phyloP scores from a whole-genome alignment of 1,140 invertebrate species.

The Zaprionus lachaisei region DNA sequence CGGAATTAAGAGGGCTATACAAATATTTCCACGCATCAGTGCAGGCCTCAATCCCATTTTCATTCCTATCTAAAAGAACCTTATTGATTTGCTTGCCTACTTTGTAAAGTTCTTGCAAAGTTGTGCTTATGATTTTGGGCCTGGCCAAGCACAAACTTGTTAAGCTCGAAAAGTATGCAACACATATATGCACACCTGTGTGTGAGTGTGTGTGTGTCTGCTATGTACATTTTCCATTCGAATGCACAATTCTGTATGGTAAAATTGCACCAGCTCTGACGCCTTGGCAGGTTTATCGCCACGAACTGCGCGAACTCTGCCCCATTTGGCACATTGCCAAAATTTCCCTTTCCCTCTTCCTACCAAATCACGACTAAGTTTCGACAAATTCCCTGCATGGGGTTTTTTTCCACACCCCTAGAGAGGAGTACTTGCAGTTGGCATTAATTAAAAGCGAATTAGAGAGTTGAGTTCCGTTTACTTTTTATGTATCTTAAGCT shows the following conservation, averaged over 20 bases:
- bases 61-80: neutral
- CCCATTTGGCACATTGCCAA: slow-evolving; percentile 35
- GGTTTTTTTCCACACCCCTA: neutral
- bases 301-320: slow-evolving; percentile 20
- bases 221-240: slow-evolving; percentile 36
- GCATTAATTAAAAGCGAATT: slow-evolving; percentile 79
- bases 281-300: slow-evolving; percentile 44
- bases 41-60: neutral
- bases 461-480: slow-evolving; percentile 53
- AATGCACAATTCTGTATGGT: slow-evolving; percentile 31
- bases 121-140: neutral
- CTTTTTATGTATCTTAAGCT: neutral
- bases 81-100: slow-evolving; percentile 17
- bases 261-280: slow-evolving; percentile 18
- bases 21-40: neutral
- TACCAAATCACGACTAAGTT: neutral
- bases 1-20: neutral
- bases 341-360: neutral
- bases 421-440: slow-evolving; percentile 23
- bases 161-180: slow-evolving; percentile 20
- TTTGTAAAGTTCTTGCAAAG: neutral
- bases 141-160: slow-evolving; percentile 14
- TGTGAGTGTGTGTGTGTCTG: slow-evolving; percentile 13
- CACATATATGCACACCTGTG: neutral
- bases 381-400: slow-evolving; percentile 29